Evolutionary conservation across 2,888 invertebrate species (phyloP).

Genomic region (Netelia fuscicornis): DNA sequence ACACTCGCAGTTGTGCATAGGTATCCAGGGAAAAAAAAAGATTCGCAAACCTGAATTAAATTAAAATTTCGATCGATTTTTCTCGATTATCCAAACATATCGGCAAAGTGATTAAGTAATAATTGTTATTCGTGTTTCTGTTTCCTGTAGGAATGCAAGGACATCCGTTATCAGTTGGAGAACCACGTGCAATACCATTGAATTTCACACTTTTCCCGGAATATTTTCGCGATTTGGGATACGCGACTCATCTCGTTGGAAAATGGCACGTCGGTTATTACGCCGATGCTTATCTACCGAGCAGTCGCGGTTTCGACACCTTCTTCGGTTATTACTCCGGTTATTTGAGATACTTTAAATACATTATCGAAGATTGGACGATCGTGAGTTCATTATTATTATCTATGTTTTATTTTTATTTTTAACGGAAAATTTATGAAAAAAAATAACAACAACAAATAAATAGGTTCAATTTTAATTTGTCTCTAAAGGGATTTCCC

Average conservation of each 20-base stretch:
- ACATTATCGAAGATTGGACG: conserved; percentile 84
- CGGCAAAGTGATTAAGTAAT: neutral
- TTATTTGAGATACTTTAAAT: conserved; percentile 92
- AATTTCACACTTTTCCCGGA: conserved; percentile 85
- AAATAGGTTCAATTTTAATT: neutral
- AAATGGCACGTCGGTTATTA: conserved; percentile 88
- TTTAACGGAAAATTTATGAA: neutral
- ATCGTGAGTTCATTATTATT: conserved; percentile 76
- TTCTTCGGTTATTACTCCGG: conserved; percentile 95
- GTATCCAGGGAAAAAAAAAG: neutral
- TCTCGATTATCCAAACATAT: neutral
- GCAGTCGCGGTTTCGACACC: conserved; percentile 91
- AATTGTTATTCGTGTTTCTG: neutral
- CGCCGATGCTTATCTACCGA: conserved; percentile 88
- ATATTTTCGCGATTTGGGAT: conserved; percentile 85
- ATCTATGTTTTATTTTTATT: conserved; percentile 68
- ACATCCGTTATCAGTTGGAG: conserved; percentile 84
- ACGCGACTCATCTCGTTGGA: conserved; percentile 86
- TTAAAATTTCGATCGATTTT: neutral
- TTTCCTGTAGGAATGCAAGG: conserved; percentile 85
- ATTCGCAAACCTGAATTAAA: neutral
- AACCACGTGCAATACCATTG: conserved; percentile 86
- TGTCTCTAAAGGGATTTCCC: conserved; percentile 59
- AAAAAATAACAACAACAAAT: neutral
- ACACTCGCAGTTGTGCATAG: neutral